Percentiles rank a stretch among this genome's conserved stretches.
These are phyloP conservation scores for Lithosia quadra DNA, from an alignment of 2,888 invertebrate genomes.

Conservation along the genomic window DNA sequence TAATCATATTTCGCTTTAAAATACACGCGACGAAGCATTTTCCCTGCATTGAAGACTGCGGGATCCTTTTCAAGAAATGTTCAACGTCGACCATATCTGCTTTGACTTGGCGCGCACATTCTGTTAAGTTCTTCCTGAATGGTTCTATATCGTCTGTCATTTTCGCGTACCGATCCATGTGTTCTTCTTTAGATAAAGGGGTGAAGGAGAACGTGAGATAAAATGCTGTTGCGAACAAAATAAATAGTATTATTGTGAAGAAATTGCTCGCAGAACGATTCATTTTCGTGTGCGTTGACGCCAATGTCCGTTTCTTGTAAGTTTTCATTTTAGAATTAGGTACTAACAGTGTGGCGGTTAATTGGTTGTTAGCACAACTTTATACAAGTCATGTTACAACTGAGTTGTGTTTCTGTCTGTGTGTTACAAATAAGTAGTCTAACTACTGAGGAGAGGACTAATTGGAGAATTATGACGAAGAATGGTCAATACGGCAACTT, in stretches of 20 bases:
- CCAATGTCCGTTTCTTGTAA: conserved; percentile 53
- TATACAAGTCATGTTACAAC: conserved; percentile 11
- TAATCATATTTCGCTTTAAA: conserved; percentile 73
- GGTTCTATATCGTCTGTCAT: conserved; percentile 75
- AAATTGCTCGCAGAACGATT: conserved; percentile 45
- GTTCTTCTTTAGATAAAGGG: conserved; percentile 75
- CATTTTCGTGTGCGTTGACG: conserved; percentile 52
- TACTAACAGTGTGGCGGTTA: conserved; percentile 51
- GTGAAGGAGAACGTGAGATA: conserved; percentile 66
- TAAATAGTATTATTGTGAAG: conserved; percentile 49
- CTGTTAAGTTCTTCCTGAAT: conserved; percentile 75
- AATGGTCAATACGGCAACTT: too few relatives aligned
- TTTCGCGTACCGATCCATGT: conserved; percentile 66
- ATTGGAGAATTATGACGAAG: too few relatives aligned
- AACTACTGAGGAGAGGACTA: neutral
- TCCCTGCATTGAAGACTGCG: conserved; percentile 71
- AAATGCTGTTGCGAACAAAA: conserved; percentile 58
- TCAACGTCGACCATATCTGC: conserved; percentile 75
- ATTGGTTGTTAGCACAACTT: conserved; percentile 65
- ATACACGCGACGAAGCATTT: conserved; percentile 83
- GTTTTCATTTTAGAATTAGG: conserved; percentile 45
- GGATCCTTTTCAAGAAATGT: conserved; percentile 75
- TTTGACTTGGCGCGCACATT: conserved; percentile 78
- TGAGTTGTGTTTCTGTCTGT: neutral
- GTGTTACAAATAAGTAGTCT: neutral